Conservation (phyloP, 2,888 invertebrate species). For the Tenthredo scrophulariae region DNA sequence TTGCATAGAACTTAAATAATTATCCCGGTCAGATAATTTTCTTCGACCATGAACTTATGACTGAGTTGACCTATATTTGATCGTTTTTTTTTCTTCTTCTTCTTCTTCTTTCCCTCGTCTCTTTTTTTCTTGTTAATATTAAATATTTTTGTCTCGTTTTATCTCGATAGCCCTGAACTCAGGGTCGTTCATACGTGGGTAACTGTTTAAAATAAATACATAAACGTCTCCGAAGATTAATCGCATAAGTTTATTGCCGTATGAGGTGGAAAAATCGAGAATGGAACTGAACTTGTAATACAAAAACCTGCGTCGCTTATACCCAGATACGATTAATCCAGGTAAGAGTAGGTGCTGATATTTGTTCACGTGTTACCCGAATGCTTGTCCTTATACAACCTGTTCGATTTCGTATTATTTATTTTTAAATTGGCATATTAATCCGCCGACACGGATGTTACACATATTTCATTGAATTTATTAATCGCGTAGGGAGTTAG, state of each 20-base stretch:
- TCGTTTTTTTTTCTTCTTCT: not conserved
- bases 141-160: constrained; percentile 24
- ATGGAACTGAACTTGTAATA: not conserved
- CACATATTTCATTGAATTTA: not conserved
- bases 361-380: constrained; percentile 24
- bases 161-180: constrained; percentile 38
- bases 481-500: not conserved
- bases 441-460: not conserved
- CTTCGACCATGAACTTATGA: not conserved
- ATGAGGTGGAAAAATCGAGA: not conserved
- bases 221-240: not conserved
- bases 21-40: not conserved
- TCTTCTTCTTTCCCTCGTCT: too few relatives aligned
- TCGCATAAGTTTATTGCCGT: constrained; percentile 17
- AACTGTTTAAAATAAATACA: constrained; percentile 8
- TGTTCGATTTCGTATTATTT: not conserved
- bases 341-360: not conserved
- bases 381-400: not conserved
- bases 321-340: constrained; percentile 12
- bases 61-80: not conserved
- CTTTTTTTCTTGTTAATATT: too few relatives aligned
- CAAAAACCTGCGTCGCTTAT: not conserved
- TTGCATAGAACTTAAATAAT: not conserved
- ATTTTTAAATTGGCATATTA: not conserved
- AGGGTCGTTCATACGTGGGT: constrained; percentile 6